Evolutionary conservation across 1,140 invertebrate species (phyloP).

Genomic region (Brachionus paranguensis): DNA sequence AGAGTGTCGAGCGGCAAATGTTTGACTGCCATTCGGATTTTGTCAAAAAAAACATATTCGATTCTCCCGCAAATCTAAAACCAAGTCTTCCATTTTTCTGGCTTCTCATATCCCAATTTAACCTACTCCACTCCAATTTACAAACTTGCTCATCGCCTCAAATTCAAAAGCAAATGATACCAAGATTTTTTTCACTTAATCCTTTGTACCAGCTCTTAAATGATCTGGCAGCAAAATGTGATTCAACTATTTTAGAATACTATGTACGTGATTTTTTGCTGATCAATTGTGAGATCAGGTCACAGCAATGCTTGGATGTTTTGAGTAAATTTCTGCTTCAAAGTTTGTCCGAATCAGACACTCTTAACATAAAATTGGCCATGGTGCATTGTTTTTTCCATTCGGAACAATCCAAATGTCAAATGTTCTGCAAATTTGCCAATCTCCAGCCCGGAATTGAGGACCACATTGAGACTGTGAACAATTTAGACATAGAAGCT

Average conservation of each 20-base stretch:
- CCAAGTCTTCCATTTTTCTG: slow-evolving; percentile 34
- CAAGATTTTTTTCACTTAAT: not conserved
- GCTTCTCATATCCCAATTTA: slow-evolving; percentile 6
- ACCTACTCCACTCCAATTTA: not conserved
- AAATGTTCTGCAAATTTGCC: not conserved
- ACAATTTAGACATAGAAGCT: not conserved
- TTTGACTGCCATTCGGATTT: slow-evolving; percentile 29
- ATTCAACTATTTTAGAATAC: not conserved
- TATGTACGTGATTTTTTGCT: slow-evolving; percentile 2
- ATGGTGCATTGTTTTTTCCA: not conserved
- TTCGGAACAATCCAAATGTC: not conserved
- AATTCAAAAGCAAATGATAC: not conserved
- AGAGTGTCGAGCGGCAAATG: not conserved
- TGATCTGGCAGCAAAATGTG: not conserved
- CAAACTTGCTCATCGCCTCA: not conserved
- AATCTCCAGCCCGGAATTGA: not conserved
- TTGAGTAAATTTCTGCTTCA: not conserved
- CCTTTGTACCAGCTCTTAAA: not conserved
- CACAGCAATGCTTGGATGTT: not conserved
- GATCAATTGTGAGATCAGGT: not conserved
- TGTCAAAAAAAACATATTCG: not conserved
- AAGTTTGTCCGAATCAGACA: not conserved
- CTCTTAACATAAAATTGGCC: not conserved
- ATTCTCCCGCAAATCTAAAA: not conserved
- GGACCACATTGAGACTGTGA: not conserved